Percentiles rank a stretch among this genome's conserved stretches.
These are phyloP conservation scores for Phycodurus eques DNA, from an alignment of 2,113 vertebrate genomes.

Conservation along the genomic window DNA sequence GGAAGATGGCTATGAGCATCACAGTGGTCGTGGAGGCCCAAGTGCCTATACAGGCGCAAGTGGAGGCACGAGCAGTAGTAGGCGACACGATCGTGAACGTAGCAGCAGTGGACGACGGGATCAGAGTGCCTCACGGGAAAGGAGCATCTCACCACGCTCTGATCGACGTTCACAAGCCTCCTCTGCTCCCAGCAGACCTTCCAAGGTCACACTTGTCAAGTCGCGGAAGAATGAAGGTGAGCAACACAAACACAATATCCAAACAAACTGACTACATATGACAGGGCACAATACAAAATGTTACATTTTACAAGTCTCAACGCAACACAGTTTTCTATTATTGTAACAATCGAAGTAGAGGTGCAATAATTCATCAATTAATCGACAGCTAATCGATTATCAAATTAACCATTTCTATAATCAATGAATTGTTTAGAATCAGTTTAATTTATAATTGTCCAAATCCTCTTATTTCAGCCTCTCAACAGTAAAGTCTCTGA, in stretches of 20 bases:
- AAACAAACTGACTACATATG: neutral
- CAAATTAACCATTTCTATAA: no score
- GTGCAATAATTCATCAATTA: no score
- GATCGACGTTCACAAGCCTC: constrained; percentile 87
- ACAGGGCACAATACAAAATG: neutral
- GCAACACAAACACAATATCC: constrained; percentile 11
- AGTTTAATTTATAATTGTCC: no score
- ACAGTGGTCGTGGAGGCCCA: constrained; percentile 65
- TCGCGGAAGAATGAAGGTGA: constrained; percentile 95
- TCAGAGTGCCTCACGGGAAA: constrained; percentile 85
- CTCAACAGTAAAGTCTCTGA: no score
- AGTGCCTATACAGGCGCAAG: constrained; percentile 61
- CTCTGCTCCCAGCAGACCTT: constrained; percentile 81
- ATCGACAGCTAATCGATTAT: no score
- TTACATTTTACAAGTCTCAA: neutral
- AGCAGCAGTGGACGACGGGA: constrained; percentile 77
- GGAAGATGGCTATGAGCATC: constrained; percentile 80
- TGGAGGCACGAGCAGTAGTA: constrained; percentile 74
- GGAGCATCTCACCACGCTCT: constrained; percentile 87
- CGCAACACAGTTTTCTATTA: neutral
- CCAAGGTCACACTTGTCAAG: constrained; percentile 96
- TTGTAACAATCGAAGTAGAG: neutral
- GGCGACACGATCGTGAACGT: constrained; percentile 59
- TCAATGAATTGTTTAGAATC: no score
- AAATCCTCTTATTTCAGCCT: no score